Evolutionary conservation across 2,113 vertebrate species (phyloP), one percentile per base, ranked within the genome.

Genomic region (Oophaga pumilio): DNA sequence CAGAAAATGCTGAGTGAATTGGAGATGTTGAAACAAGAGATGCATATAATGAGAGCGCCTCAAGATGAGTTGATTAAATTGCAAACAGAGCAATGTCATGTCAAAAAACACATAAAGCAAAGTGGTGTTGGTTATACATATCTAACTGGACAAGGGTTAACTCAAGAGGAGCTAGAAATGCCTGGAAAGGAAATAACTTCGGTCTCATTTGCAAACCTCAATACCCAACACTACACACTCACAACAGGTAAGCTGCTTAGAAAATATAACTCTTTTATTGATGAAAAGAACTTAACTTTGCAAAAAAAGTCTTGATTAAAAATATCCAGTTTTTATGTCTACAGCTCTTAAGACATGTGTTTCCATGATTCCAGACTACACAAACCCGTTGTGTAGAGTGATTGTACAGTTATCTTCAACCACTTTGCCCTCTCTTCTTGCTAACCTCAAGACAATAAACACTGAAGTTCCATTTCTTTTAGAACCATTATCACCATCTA

Each of bases 181-280:
- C 18, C 6, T 86, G 18, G 24, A 86, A 18, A 66, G 57, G 71
- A 82, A 6, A 18, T 49, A 76, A 24, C 80, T 1, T 52, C 12
- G 17, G 26, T 50, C 10, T 17, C 60, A 8, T n/a, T 50, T 82
- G 14, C 33, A 82, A 68, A 66, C 15, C n/a, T 24, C 22, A 52
- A 82, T 7, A 66, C 43, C 13, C 60, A 82, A 12, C 26, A 73
- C 13, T 2, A 79, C 76, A 26, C 18, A 9, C 24, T 26, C 13
- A 28, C 76, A 78, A 50, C 24, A 59, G 77, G 77, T 80, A 4
- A 80, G 53, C 8, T 80, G 76, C 7, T 24, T 76, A 76, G 18
- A 28, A 73, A 17, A 73, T 52, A 8, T 12, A 2, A 11, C 9
- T 33, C 15, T 69, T 71, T 28, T 15, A 15, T 28, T 71, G 9